These are phyloP conservation scores for Apus apus DNA, from an alignment of 2,113 vertebrate genomes.

Conservation along the genomic window DNA sequence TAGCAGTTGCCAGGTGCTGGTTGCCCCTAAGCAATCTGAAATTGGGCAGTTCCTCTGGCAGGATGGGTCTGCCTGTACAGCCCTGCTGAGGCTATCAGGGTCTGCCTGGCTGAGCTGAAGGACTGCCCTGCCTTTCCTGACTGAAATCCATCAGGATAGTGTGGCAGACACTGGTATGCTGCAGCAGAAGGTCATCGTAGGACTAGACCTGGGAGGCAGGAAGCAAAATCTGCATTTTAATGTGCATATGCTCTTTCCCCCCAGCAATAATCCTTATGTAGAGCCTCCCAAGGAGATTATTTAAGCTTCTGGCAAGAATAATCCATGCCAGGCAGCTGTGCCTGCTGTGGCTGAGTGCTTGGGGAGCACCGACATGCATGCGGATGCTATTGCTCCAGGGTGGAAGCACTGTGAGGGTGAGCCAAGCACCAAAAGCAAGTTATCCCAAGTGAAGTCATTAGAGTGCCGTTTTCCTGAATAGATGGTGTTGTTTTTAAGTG, in stretches of 20 bases:
- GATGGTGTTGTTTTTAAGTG: rapidly evolving
- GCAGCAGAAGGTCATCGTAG: neutral
- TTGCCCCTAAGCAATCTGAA: rapidly evolving
- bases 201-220: neutral
- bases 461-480: neutral
- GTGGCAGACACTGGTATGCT: neutral
- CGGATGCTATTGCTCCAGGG: neutral
- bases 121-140: neutral
- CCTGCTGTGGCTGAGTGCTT: rapidly evolving
- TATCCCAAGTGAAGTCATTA: neutral
- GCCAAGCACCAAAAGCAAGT: neutral
- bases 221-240: slow-evolving; percentile 20
- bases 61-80: neutral
- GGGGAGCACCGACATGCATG: rapidly evolving
- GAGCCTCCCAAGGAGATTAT: slow-evolving; percentile 34
- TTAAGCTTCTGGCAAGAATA: slow-evolving; percentile 43
- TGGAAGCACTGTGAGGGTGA: neutral
- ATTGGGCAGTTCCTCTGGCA: neutral
- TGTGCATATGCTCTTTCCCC: neutral
- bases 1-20: neutral
- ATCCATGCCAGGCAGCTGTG: neutral
- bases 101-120: neutral
- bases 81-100: neutral
- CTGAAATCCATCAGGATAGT: neutral
- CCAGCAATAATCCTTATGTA: neutral